These are phyloP conservation scores for Hormaphis cornu DNA, from an alignment of 1,140 invertebrate species.

Conservation along the genomic window DNA sequence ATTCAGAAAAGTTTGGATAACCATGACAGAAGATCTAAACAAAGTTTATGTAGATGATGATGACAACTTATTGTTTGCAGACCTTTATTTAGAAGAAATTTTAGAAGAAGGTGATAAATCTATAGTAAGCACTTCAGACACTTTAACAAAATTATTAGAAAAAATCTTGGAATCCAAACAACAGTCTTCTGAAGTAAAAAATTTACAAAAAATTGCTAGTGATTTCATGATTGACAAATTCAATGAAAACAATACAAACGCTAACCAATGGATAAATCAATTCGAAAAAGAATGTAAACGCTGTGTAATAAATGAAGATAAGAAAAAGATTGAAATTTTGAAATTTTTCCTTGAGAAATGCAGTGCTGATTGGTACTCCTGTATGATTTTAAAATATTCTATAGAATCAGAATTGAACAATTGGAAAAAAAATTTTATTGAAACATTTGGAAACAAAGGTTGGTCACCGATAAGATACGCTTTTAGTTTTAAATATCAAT, in stretches of 20 bases:
- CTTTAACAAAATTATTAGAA: slow-evolving; percentile 31
- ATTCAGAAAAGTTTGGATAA: not conserved
- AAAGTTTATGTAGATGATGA: slow-evolving; percentile 30
- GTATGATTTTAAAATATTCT: not conserved
- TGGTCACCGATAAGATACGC: not conserved
- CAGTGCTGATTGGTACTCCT: slow-evolving; percentile 39
- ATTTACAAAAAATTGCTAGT: slow-evolving; percentile 30
- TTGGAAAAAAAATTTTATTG: not conserved
- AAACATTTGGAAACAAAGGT: not conserved
- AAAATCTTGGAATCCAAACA: slow-evolving; percentile 3
- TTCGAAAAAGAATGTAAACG: slow-evolving; percentile 38
- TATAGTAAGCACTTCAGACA: slow-evolving; percentile 1
- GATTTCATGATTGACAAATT: slow-evolving; percentile 37
- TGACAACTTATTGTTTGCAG: slow-evolving; percentile 33
- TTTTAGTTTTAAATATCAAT: not conserved
- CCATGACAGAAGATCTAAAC: not conserved
- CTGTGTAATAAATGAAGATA: slow-evolving; percentile 36
- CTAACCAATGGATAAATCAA: slow-evolving; percentile 38
- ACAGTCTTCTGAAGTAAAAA: not conserved
- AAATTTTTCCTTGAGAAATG: slow-evolving; percentile 38
- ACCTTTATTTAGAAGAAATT: slow-evolving; percentile 33
- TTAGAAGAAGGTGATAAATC: not conserved
- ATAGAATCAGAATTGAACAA: not conserved
- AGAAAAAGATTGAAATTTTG: not conserved
- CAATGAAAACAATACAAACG: slow-evolving; percentile 37